Percentiles rank a stretch among this genome's conserved stretches.
phyloP scores from a whole-genome alignment of 2,113 vertebrate genomes.

The Macaca nemestrina region DNA sequence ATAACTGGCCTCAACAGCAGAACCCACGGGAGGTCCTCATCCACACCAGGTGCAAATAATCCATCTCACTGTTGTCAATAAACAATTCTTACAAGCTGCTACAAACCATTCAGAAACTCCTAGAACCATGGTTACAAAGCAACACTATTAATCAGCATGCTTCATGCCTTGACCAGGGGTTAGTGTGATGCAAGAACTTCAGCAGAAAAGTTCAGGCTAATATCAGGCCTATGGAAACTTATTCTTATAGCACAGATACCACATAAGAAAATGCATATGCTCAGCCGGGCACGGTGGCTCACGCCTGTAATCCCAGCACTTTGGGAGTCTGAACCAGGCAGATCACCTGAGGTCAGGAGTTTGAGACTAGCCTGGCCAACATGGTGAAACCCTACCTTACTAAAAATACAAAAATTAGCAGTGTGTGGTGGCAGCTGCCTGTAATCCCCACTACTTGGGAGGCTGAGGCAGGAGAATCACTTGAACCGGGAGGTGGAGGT shows the following conservation, averaged over 20 bases:
- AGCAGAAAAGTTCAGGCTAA: not conserved
- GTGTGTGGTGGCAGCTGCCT: too few species aligned
- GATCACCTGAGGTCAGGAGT: too few species aligned
- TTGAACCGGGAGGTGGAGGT: too few species aligned
- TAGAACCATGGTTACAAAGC: not conserved
- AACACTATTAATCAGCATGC: not conserved
- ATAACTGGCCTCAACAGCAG: not conserved
- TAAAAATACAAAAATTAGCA: too few species aligned
- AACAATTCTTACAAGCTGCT: not conserved
- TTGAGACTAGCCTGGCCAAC: too few species aligned
- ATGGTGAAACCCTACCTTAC: too few species aligned
- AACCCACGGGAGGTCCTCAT: not conserved
- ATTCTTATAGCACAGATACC: not conserved
- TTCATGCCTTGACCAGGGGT: not conserved
- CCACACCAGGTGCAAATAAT: not conserved
- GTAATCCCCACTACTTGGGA: too few species aligned
- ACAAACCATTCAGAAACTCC: not conserved
- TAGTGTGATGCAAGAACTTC: not conserved
- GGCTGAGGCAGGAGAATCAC: too few species aligned
- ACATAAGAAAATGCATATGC: not conserved
- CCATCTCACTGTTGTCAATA: not conserved
- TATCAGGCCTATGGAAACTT: not conserved
- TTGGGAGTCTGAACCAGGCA: too few species aligned
- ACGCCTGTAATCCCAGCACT: too few species aligned
- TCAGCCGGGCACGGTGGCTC: not conserved